Conservation (phyloP, 2,888 invertebrate genomes). For the Cataglyphis rosenhaueri region DNA sequence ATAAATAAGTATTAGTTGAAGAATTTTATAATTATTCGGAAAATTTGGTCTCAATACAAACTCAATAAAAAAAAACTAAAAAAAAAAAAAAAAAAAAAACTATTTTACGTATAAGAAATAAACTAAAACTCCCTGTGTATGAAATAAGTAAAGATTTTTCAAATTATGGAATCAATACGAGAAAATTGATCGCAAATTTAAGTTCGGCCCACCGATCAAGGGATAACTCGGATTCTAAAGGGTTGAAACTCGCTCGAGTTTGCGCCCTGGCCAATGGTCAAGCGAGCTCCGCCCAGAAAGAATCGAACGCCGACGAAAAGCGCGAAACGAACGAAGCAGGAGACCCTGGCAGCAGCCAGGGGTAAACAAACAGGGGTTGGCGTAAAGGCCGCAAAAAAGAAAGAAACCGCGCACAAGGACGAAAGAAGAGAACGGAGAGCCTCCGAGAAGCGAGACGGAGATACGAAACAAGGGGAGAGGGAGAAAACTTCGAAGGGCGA, state of each 20-base stretch:
- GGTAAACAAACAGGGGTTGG: conserved; percentile 57
- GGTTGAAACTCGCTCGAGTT: conserved; percentile 68
- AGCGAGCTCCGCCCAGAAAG: conserved; percentile 83
- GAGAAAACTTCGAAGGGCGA: conserved; percentile 26
- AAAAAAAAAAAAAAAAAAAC: not conserved
- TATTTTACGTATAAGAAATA: not conserved
- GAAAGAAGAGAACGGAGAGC: conserved; percentile 40
- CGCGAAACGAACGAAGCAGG: conserved; percentile 32
- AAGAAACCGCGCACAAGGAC: not conserved
- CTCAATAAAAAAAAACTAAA: not conserved
- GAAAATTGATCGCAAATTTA: not conserved
- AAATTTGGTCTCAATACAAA: not conserved
- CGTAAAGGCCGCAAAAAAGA: conserved; percentile 39
- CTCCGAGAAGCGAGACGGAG: conserved; percentile 35
- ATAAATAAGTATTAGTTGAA: not conserved
- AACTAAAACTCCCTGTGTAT: not conserved
- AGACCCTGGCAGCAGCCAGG: conserved; percentile 11
- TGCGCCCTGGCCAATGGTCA: conserved; percentile 84
- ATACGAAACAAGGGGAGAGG: conserved; percentile 29
- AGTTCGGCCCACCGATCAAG: conserved; percentile 38
- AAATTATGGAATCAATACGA: not conserved
- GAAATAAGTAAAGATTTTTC: not conserved
- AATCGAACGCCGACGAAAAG: conserved; percentile 74
- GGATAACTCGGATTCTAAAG: conserved; percentile 61
- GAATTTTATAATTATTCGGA: not conserved